Evolutionary conservation across 2,797 vertebrate species (phyloP).

Genomic region (Hephaestus fuliginosus): DNA sequence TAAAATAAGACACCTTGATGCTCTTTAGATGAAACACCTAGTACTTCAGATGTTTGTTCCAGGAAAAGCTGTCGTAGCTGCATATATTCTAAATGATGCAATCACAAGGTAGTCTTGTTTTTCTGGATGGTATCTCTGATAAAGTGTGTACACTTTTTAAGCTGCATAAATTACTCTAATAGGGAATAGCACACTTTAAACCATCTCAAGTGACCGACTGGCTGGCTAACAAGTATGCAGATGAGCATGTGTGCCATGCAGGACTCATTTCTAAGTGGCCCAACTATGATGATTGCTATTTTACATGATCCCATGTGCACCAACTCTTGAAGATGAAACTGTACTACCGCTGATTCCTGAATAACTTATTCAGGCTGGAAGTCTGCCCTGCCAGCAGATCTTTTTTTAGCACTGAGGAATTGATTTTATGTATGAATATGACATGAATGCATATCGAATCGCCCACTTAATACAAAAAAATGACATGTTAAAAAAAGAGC

Average conservation of each 20-base stretch:
- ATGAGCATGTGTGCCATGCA: not conserved
- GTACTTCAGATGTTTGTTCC: not conserved
- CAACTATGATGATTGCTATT: not conserved
- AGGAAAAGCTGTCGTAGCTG: not conserved
- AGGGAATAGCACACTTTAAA: not conserved
- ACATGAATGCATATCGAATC: slow-evolving; percentile 9
- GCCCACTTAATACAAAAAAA: not conserved
- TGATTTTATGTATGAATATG: slow-evolving; percentile 1
- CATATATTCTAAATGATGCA: not conserved
- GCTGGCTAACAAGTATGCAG: not conserved
- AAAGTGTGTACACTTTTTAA: not conserved
- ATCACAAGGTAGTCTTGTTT: not conserved
- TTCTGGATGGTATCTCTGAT: not conserved
- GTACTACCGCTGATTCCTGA: not conserved
- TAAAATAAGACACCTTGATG: not conserved
- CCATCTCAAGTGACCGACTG: not conserved
- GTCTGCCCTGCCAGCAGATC: slow-evolving; percentile 5
- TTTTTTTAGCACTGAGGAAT: not conserved
- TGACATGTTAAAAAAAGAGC: not conserved
- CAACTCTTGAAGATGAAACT: not conserved
- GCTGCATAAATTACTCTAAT: not conserved
- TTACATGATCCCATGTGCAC: not conserved
- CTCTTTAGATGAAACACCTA: not conserved
- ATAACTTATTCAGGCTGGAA: not conserved
- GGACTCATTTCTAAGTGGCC: not conserved